Evolutionary conservation across 2,888 invertebrate genomes (phyloP), one percentile per base, ranked within the genome.

Genomic region (Tetranychus truncatus): DNA sequence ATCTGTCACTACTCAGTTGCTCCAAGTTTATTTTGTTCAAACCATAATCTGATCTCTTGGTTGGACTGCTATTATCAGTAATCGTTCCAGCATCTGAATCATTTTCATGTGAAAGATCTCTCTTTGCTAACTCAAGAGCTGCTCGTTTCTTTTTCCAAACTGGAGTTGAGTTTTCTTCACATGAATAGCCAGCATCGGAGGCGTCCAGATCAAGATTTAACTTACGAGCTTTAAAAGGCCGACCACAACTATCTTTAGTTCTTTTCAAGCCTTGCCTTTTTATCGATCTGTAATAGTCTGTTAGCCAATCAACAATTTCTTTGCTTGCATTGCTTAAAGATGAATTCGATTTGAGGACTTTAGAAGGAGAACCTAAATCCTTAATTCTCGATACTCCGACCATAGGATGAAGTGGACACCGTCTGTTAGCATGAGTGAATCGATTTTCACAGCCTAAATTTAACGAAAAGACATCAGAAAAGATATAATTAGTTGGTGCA

Each of bases 351-450:
- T 34, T 45, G 6, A 65, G 44, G 8, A 75, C 8, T 11, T 18
- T 15, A 8, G 45, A 11, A 34, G n/a, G 66, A 34, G 34, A 24
- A 21, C n/a, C 21, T 6, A 21, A 11, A 24, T 45, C n/a, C 7
- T 11, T 34, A 67, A 84, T 84, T 67, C 86, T 82, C 18, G 84
- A 84, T 1, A 87, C 81, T 24, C 86, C 85, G 1, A 86, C 85
- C 77, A 86, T 86, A 0, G 89, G 89, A 83, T 90, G 90, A 77
- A 88, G 86, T 0, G 88, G 86, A 81, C 90, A 90, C 79, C 88
- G 89, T 45, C 90, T 84, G 81, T 90, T 90, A 1, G 89, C 89
- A 82, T 90, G 90, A 1, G 89, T 89, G 81, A 89, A 90, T 77
- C 88, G 84, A 81, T 87, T 87, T 65, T 84, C 84, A 81, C 90